Conservation (phyloP, 2,888 invertebrate genomes). For the Dioctria rufipes region DNA sequence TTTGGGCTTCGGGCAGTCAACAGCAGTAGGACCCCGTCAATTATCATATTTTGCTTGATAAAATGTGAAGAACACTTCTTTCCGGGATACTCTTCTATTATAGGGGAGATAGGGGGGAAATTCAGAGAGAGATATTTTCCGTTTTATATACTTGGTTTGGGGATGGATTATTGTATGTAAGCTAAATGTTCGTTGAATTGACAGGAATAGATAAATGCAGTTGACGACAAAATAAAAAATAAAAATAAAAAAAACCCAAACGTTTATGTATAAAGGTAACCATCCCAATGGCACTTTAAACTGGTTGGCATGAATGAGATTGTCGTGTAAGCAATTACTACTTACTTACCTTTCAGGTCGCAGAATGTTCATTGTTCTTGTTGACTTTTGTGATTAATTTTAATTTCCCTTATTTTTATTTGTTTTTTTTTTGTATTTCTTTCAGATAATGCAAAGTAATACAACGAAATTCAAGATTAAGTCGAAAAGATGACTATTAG, state of each 20-base stretch:
- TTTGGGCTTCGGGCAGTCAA: slow-evolving; percentile 26
- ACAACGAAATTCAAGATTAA: no score
- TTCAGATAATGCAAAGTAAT: no score
- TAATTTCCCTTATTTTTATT: no score
- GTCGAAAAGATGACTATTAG: no score
- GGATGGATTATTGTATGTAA: slow-evolving; percentile 25
- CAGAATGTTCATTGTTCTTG: no score
- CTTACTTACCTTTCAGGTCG: no score
- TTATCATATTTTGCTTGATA: slow-evolving; percentile 24
- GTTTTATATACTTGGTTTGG: background rate
- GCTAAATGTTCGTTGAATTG: slow-evolving; percentile 8
- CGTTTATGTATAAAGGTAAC: background rate
- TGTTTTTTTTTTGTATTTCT: no score
- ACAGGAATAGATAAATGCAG: slow-evolving; percentile 17
- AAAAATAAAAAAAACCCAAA: no score
- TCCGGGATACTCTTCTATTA: background rate
- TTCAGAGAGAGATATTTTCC: background rate
- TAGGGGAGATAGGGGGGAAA: background rate
- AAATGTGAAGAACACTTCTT: background rate
- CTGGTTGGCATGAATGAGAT: no score
- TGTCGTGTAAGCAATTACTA: no score
- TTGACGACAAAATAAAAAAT: background rate
- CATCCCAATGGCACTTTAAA: background rate
- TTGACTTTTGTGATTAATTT: no score
- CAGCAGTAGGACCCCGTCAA: slow-evolving; percentile 1